phyloP scores from a whole-genome alignment of 2,113 vertebrate genomes.

The Prinia subflava region DNA sequence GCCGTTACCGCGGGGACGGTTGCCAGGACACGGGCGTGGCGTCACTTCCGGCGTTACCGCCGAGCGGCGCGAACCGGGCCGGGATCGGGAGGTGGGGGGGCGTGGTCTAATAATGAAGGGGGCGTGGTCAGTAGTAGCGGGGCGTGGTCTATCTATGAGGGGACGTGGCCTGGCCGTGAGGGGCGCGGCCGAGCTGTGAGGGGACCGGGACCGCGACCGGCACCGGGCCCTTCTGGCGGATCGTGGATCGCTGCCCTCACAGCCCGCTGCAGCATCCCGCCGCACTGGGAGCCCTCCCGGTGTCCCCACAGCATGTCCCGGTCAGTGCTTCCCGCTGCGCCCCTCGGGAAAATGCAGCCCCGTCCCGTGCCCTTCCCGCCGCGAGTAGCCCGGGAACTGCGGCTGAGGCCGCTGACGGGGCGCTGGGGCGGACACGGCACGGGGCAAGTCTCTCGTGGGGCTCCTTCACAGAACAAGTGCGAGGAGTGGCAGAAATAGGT shows the following conservation, averaged over 20 bases:
- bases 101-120: accelerated
- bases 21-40: neutral
- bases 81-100: accelerated
- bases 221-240: no score
- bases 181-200: neutral
- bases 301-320: neutral
- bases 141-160: accelerated
- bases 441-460: neutral
- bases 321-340: neutral
- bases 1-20: slow-evolving; percentile 42
- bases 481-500: neutral
- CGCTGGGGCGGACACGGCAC: accelerated
- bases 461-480: neutral
- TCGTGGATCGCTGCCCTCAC: neutral
- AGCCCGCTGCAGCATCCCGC: neutral
- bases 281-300: neutral
- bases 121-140: neutral
- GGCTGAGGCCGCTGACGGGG: neutral
- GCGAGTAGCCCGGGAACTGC: neutral
- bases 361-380: neutral
- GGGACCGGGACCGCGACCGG: neutral
- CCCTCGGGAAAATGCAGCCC: neutral
- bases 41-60: slow-evolving; percentile 46
- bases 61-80: neutral
- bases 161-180: accelerated